Evolutionary conservation across 2,797 vertebrate genomes (phyloP).

Genomic region (Mastacembelus armatus): DNA sequence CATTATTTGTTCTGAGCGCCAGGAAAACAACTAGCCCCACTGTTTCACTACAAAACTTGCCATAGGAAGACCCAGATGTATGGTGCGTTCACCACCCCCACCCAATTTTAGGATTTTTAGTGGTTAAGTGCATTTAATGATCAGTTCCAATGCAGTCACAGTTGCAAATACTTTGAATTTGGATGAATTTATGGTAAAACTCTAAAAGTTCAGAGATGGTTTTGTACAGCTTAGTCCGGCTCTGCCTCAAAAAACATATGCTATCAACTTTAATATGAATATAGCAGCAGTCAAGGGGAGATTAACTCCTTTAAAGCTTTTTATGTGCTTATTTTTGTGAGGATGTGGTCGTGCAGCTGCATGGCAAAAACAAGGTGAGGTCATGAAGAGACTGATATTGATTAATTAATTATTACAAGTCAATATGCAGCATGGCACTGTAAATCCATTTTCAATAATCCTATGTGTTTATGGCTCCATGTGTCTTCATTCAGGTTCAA

Average conservation of each 20-base stretch:
- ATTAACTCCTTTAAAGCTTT: constrained; percentile 1
- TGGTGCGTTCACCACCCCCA: constrained; percentile 32
- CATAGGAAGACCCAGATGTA: constrained; percentile 68
- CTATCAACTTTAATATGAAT: constrained; percentile 5
- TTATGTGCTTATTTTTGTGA: constrained; percentile 17
- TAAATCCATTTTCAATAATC: too few relatives aligned
- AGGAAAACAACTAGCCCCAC: constrained; percentile 83
- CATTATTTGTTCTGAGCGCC: constrained; percentile 91
- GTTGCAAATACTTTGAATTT: constrained; percentile 6
- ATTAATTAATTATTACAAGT: background rate
- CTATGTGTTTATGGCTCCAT: too few relatives aligned
- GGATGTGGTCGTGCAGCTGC: too few relatives aligned
- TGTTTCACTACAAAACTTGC: constrained; percentile 77
- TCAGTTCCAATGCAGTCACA: constrained; percentile 26
- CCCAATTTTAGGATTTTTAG: constrained; percentile 25
- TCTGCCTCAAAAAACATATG: background rate
- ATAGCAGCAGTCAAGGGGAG: constrained; percentile 2
- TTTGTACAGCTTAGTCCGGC: background rate
- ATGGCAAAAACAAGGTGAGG: background rate
- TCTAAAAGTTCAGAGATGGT: background rate
- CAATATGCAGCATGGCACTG: background rate
- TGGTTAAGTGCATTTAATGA: constrained; percentile 34
- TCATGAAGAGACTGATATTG: background rate
- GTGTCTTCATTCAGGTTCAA: too few relatives aligned
- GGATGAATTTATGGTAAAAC: background rate